Evolutionary conservation across 2,888 invertebrate genomes (phyloP), one percentile per base, ranked within the genome.

Genomic region (Xanthia togata): DNA sequence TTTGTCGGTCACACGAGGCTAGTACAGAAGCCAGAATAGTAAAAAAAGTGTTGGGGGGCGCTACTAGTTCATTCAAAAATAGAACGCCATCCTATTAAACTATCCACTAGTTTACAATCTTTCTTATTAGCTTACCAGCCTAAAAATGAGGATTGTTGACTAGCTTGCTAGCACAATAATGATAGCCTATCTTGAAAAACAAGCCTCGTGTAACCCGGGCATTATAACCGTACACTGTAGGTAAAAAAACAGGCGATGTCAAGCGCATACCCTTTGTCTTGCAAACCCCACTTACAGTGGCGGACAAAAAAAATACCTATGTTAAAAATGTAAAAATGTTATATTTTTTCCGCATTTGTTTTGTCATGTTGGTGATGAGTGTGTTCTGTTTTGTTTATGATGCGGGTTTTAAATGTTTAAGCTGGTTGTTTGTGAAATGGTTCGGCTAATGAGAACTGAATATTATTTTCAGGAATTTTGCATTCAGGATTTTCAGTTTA

Each of bases 211-310:
- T 23, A 53, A 53, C 53, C 23, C 53, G 11, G 53, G 4, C 23
- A 23, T 53, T 68, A 69, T 60, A 79, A 79, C 59, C 35, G 59
- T 81, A 80, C 60, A 84, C n/a, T 84, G 70, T 71, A 64, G 55
- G 63, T 44, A 81, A 62, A 82, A 83, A 84, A 90, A 86, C 89
- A 90, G 87, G 85, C 88, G 85, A 88, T 89, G 89, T 89, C 88
- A 87, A 87, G 83, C 83, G 85, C 86, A 84, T 79, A 78, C 84
- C 86, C 83, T 88, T 90, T 90, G 89, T 90, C 81, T 90, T 89
- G 78, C 82, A 76, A n/a, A 75, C 68, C 70, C 76, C 75, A 76
- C 78, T 85, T 89, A 84, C 79, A 89, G 64, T 89, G 65, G 67
- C 50, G 80, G 89, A 75, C 89, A 79, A 70, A 83, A 79, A 81